Conservation (phyloP, 2,797 vertebrate species). For the Alfaro cultratus region DNA sequence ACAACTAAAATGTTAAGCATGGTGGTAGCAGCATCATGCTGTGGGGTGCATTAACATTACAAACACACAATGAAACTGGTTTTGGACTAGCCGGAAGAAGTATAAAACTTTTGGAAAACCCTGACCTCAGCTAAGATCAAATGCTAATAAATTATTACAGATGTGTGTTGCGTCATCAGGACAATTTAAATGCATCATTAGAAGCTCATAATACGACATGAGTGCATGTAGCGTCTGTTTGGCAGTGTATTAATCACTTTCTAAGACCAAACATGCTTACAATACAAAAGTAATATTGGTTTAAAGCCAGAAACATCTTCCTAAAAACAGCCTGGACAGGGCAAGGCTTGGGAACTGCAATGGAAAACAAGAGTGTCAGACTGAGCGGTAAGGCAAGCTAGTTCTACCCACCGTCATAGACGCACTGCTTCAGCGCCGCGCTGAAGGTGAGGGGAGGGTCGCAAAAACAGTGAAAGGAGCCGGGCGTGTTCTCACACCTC, state of each 20-base stretch:
- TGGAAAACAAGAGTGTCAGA: conserved; percentile 64
- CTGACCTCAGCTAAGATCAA: not conserved
- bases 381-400: conserved; percentile 59
- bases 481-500: conserved; percentile 89
- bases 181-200: not conserved
- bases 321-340: conserved; percentile 44
- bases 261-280: not conserved
- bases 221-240: not conserved
- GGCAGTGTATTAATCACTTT: not conserved
- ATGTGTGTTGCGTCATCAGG: not conserved
- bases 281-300: not conserved
- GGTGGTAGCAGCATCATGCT: conserved; percentile 2
- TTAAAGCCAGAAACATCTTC: conserved; percentile 11
- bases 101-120: not conserved
- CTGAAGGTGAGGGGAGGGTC: conserved; percentile 87
- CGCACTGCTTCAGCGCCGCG: conserved; percentile 86
- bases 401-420: conserved; percentile 87
- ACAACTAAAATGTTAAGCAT: not conserved
- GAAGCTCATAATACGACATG: not conserved
- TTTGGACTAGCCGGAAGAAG: not conserved
- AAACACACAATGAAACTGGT: not conserved
- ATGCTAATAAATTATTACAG: not conserved
- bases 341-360: conserved; percentile 51
- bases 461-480: conserved; percentile 92
- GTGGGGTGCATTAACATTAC: not conserved